Base-by-base conservation (phyloP, 1,140 invertebrate species). In the Cydia strobilella region DNA sequence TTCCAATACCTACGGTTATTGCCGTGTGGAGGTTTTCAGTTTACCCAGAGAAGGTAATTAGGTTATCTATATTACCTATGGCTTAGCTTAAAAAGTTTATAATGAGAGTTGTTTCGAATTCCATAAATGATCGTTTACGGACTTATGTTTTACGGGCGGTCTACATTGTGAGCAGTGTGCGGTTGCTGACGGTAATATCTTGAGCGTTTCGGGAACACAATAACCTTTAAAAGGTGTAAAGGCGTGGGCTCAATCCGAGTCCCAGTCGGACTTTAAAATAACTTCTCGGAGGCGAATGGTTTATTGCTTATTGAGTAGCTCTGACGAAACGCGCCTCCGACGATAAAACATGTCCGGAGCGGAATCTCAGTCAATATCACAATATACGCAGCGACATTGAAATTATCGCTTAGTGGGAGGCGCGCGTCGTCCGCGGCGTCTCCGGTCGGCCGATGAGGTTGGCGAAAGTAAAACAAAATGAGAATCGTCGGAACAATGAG, bases 291-390 rank as follows among this genome's bases (percentile, higher is more conserved):
- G 87, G 82, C 86, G 89, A 86, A 91, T 91, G 86, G 88, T 93
- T 91, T 93, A 93, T 91, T 87, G 91, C 91, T 91, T 91, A 93
- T 93, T 93, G 91, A 91, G 88, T 85, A 84, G 87, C 84, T 82
- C 85, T 87, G 87, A 90, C 87, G 86, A 86, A 87, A 84, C 85
- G 88, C 84, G 84, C 83, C 80, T 80, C 80, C 76, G 86, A 86
- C 79, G 84, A 85, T 86, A 86, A 87, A 90, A 89, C 82, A 86
- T 85, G 84, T 74, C 73, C 80, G 79, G 80, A 83, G 84, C 82
- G 87, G 87, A 92, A 90, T 92, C 89, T 87, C 89, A 88, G 82
- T 89, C 89, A 90, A 90, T 90, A 92, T 92, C 88, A 88, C 83
- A 88, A 89, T 87, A 87, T 88, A 86, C 82, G 85, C 82, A 85